Evolutionary conservation across 2,888 invertebrate species (phyloP), one percentile per base, ranked within the genome.

Genomic region (Nezara viridula): DNA sequence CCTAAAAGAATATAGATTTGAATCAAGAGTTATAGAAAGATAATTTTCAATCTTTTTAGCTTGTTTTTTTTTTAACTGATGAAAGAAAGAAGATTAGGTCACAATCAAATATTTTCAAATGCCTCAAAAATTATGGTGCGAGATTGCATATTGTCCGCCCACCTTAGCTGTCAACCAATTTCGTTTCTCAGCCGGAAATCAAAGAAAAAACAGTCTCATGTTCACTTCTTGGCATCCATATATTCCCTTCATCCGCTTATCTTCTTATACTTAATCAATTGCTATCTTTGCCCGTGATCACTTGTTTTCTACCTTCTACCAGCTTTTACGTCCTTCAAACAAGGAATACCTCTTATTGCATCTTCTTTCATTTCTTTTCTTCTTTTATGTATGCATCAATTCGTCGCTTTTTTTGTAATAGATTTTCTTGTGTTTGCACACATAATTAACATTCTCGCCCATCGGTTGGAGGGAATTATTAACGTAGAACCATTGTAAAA

Each of bases 211-310:
- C 32, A 6, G 32, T 66, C 32, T 66, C 66, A 32, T 66, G 66
- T 73, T 73, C 66, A 60, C 32, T 32, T 37, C 37, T 37, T 37
- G 37, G 19, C 66, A 47, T 44, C 44, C 81, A 81, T 81, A 81
- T 81, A 81, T 81, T 44, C 81, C 24, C 81, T 81, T 81, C 81
- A 81, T 47, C 81, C 16, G 14, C 10, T 81, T 81, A 81, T 81
- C 44, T 81, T 47, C 2, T 1, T 47, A n/a, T 47, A 24, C 81
- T 81, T 81, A 44, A 81, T 81, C 81, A n/a, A 40, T n/a, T 81
- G n/a, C n/a, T 81, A 81, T 81, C 81, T 81, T 81, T 9, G 12
- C 44, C n/a, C 44, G 4, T n/a, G 24, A 81, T 81, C 81, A 2
- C 44, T 2, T 44, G 24, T 81, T 44, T 81, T n/a, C 81, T n/a